A percentile compares a stretch with the other conserved stretches of the same genome.
Evolutionary conservation across 2,797 vertebrate species (phyloP).

Genomic region (Dendrocincla fuliginosa): DNA sequence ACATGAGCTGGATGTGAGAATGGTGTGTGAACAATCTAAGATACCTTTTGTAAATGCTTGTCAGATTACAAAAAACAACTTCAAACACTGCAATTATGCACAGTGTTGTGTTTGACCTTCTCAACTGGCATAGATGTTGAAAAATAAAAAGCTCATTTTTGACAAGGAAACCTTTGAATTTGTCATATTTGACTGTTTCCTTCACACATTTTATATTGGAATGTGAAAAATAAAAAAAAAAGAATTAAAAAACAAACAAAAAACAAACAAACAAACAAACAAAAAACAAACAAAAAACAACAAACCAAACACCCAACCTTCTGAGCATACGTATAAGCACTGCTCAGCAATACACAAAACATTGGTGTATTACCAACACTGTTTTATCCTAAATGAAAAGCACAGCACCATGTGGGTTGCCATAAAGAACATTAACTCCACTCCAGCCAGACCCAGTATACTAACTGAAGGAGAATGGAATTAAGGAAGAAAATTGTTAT

Average conservation of each 20-base stretch:
- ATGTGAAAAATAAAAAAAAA: not conserved
- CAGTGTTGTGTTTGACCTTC: not conserved
- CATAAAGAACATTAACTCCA: not conserved
- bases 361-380: not conserved
- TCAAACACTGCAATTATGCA: not conserved
- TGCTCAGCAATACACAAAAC: not conserved
- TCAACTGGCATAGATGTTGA: not conserved
- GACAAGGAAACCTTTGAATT: not conserved
- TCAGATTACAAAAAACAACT: not conserved
- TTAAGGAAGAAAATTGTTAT: not conserved
- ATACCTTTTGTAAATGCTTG: not conserved
- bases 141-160: not conserved
- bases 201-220: not conserved
- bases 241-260: too few relatives aligned
- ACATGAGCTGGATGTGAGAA: not conserved
- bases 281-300: not conserved
- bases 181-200: not conserved
- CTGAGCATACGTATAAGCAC: not conserved
- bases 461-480: not conserved
- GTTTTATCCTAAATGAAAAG: not conserved
- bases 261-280: not conserved
- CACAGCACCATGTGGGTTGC: not conserved
- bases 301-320: not conserved
- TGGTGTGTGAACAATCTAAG: not conserved
- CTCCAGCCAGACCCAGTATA: not conserved